Percentiles rank a stretch among this genome's conserved stretches.
phyloP scores from a whole-genome alignment of 1,140 invertebrate genomes.

The Zophobas morio region DNA sequence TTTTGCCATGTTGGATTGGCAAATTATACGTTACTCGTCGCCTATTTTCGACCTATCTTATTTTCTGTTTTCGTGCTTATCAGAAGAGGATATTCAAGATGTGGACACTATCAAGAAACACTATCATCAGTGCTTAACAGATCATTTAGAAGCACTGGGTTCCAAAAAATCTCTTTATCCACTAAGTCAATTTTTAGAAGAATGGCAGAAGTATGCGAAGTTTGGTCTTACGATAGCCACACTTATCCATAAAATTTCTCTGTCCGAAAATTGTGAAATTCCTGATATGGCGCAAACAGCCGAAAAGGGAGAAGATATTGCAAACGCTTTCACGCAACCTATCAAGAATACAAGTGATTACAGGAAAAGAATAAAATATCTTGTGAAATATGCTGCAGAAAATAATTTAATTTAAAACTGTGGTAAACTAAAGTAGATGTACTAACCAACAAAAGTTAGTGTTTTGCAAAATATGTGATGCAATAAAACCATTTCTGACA shows the following conservation, averaged over 20 bases:
- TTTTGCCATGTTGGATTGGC: background rate
- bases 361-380: background rate
- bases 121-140: background rate
- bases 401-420: conserved; percentile 9
- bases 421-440: no score
- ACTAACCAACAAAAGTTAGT: no score
- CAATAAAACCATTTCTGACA: no score
- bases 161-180: background rate
- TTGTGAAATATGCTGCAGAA: background rate
- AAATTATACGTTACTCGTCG: background rate
- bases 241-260: background rate
- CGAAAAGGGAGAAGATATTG: background rate
- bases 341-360: background rate
- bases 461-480: no score
- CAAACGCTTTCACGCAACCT: background rate
- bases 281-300: background rate
- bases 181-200: background rate
- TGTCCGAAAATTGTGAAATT: background rate
- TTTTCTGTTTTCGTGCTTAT: background rate
- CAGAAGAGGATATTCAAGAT: conserved; percentile 1
- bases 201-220: background rate
- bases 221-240: background rate
- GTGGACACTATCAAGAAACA: background rate
- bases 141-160: background rate
- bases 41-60: background rate